Evolutionary conservation across 2,797 vertebrate genomes (phyloP).

Genomic region (Gastrophryne carolinensis): DNA sequence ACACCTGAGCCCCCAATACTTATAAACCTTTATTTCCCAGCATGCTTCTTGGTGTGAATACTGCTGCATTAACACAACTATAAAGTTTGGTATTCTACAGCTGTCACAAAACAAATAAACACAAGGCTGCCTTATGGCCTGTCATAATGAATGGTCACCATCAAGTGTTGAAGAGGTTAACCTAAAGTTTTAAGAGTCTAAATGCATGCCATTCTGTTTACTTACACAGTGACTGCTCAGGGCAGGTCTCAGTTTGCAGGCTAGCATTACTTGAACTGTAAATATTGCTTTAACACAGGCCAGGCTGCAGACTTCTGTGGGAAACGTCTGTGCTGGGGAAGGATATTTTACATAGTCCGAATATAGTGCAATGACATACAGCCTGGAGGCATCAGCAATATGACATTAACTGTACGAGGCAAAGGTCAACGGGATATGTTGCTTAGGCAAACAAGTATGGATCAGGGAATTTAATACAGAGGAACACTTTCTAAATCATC

Average conservation of each 20-base stretch:
- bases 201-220: slow-evolving; percentile 23
- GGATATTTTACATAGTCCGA: slow-evolving; percentile 5
- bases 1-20: no score
- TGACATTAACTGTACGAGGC: slow-evolving; percentile 13
- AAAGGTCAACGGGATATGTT: slow-evolving; percentile 41
- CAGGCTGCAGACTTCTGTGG: neutral
- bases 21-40: no score
- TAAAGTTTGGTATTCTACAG: no score
- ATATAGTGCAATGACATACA: slow-evolving; percentile 38
- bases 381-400: slow-evolving; percentile 21
- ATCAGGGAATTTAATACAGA: slow-evolving; percentile 2
- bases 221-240: slow-evolving; percentile 25
- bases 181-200: neutral
- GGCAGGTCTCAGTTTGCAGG: slow-evolving; percentile 26
- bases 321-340: neutral
- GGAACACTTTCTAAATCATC: slow-evolving; percentile 13
- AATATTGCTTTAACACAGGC: slow-evolving; percentile 27
- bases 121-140: no score
- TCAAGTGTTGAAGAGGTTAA: neutral
- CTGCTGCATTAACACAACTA: no score
- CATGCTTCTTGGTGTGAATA: no score
- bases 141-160: no score
- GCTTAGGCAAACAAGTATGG: slow-evolving; percentile 20
- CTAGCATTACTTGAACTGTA: slow-evolving; percentile 22
- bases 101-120: no score